Evolutionary conservation across 2,113 vertebrate species (phyloP).

Genomic region (Nycticorax nycticorax): DNA sequence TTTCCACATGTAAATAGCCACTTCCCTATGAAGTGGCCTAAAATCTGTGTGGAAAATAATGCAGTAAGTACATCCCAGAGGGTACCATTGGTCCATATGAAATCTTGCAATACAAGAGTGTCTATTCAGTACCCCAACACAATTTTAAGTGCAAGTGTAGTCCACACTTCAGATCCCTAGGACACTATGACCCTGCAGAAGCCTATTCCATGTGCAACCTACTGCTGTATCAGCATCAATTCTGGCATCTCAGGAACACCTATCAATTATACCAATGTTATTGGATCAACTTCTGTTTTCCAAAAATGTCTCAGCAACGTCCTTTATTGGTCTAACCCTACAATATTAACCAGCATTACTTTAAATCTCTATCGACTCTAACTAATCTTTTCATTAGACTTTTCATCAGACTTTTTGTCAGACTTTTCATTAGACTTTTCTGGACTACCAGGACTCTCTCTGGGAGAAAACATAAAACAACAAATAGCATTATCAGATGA

Average conservation of each 20-base stretch:
- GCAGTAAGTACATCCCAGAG: not conserved
- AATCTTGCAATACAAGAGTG: not conserved
- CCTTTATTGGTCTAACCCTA: not conserved
- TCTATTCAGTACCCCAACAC: not conserved
- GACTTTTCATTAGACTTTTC: not conserved
- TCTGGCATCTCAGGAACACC: not conserved
- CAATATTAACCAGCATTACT: not conserved
- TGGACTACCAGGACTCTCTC: slow-evolving; percentile 8
- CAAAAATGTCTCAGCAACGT: not conserved
- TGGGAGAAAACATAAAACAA: not conserved
- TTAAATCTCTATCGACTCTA: not conserved
- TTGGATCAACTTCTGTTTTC: not conserved
- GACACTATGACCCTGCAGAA: not conserved
- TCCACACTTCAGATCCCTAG: not conserved
- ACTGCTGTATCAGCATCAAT: not conserved
- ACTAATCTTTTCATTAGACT: not conserved
- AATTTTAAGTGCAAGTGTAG: not conserved
- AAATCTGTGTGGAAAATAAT: not conserved
- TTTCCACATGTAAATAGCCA: not conserved
- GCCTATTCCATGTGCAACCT: not conserved
- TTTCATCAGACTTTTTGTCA: not conserved
- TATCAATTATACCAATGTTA: not conserved
- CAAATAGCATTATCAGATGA: slow-evolving; percentile 17
- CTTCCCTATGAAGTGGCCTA: not conserved
- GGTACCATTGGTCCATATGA: too few species aligned